phyloP scores from a whole-genome alignment of 2,888 invertebrate species.

The Argyresthia goedartella region DNA sequence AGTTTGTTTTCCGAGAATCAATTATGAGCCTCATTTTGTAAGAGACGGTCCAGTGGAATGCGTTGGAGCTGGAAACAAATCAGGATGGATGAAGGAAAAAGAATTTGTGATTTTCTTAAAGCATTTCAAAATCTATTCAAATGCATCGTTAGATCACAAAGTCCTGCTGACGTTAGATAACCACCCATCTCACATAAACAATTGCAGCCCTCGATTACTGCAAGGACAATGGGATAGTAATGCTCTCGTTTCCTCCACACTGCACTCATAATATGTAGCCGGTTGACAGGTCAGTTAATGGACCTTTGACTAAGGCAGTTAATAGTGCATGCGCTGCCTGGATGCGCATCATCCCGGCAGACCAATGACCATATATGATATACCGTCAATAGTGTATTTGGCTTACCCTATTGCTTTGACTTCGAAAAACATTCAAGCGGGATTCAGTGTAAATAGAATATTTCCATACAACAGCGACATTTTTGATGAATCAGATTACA shows the following conservation, averaged over 20 bases:
- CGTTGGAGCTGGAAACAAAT: conserved; percentile 13
- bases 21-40: conserved; percentile 18
- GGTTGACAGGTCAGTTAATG: conserved; percentile 10
- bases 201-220: conserved; percentile 15
- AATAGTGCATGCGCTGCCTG: conserved; percentile 9
- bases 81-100: conserved; percentile 12
- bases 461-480: conserved; percentile 8
- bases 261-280: conserved; percentile 21
- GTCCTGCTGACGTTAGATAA: conserved; percentile 21
- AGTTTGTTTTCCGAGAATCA: conserved; percentile 19
- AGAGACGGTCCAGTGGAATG: conserved; percentile 18
- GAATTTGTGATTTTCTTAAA: conserved; percentile 19
- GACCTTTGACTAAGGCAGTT: conserved; percentile 12
- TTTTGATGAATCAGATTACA: conserved; percentile 7
- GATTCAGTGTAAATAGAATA: neutral
- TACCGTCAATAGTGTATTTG: conserved; percentile 7
- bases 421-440: conserved; percentile 1
- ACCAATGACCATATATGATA: conserved; percentile 11
- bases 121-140: conserved; percentile 17
- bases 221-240: conserved; percentile 17
- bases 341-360: conserved; percentile 11
- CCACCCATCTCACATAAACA: conserved; percentile 19
- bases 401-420: neutral
- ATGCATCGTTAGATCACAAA: conserved; percentile 10
- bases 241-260: conserved; percentile 21